Evolutionary conservation across 2,113 vertebrate genomes (phyloP).

Genomic region (Myxocyprinus asiaticus): DNA sequence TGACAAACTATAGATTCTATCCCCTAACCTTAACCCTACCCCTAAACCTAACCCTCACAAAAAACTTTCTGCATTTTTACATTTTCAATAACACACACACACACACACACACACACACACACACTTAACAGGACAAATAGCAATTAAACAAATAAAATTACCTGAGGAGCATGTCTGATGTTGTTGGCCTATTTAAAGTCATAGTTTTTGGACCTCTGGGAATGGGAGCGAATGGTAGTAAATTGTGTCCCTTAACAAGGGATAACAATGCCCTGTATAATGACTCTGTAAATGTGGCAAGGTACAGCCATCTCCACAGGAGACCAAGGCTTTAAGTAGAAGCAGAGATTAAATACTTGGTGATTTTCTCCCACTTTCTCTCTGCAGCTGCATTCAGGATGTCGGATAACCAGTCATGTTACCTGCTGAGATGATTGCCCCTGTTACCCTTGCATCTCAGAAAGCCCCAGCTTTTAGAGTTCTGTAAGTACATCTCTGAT

Average conservation of each 20-base stretch:
- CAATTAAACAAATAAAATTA: slow-evolving; percentile 34
- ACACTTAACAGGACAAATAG: neutral
- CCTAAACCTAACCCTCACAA: no score
- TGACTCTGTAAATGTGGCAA: slow-evolving; percentile 48
- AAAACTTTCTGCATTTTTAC: no score
- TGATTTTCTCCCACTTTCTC: slow-evolving; percentile 27
- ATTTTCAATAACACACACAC: no score
- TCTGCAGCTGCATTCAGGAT: slow-evolving; percentile 43
- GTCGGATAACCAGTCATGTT: slow-evolving; percentile 46
- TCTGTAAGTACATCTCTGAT: slow-evolving; percentile 37
- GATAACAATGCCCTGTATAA: slow-evolving; percentile 39
- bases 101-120: neutral
- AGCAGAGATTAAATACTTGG: slow-evolving; percentile 41
- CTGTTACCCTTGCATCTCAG: slow-evolving; percentile 13
- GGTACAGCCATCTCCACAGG: slow-evolving; percentile 44
- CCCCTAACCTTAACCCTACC: no score
- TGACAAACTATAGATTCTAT: no score
- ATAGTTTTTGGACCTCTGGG: slow-evolving; percentile 26
- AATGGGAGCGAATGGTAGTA: slow-evolving; percentile 39
- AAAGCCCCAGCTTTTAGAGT: slow-evolving; percentile 38
- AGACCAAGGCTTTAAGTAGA: slow-evolving; percentile 33
- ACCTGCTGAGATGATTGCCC: slow-evolving; percentile 53
- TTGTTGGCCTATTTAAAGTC: slow-evolving; percentile 37
- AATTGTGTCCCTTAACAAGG: slow-evolving; percentile 43
- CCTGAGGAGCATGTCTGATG: slow-evolving; percentile 11